These are phyloP conservation scores for Drosophila hawaiiensis DNA, from an alignment of 2,888 invertebrate genomes.

Conservation along the genomic window DNA sequence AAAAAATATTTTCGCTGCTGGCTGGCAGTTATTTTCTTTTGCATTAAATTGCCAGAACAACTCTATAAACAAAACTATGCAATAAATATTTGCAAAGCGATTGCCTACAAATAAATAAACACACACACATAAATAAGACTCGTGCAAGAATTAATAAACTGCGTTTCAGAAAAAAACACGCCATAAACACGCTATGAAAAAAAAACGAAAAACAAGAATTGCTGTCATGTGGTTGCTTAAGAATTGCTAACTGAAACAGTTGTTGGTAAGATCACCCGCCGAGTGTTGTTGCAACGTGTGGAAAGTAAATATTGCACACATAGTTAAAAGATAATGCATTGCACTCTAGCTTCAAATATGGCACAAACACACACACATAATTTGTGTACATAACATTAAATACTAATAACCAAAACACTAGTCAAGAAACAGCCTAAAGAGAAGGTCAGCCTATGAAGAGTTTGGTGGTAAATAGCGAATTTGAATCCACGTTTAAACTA, in stretches of 20 bases:
- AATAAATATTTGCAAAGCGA: slow-evolving; percentile 51
- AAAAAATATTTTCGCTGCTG: slow-evolving; percentile 16
- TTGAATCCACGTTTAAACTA: background rate
- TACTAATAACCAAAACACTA: background rate
- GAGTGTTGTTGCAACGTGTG: slow-evolving; percentile 32
- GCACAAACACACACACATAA: background rate
- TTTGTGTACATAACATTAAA: background rate
- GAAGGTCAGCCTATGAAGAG: background rate
- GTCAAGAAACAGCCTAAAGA: background rate
- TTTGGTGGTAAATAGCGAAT: background rate
- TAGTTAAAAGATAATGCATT: slow-evolving; percentile 12
- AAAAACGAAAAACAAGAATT: slow-evolving; percentile 16
- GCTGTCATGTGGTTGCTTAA: slow-evolving; percentile 39
- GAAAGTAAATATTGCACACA: background rate
- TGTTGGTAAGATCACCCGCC: slow-evolving; percentile 32
- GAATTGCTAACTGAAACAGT: slow-evolving; percentile 44
- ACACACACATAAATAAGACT: background rate
- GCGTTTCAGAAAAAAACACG: slow-evolving; percentile 47
- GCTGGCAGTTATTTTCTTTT: slow-evolving; percentile 17
- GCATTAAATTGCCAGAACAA: slow-evolving; percentile 42
- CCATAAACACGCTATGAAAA: slow-evolving; percentile 19
- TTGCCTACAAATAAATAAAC: slow-evolving; percentile 15
- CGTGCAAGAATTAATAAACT: slow-evolving; percentile 49
- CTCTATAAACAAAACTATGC: slow-evolving; percentile 57
- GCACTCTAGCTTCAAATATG: slow-evolving; percentile 10